Conservation (phyloP, 2,888 invertebrate genomes). For the Lissonota sp. region DNA sequence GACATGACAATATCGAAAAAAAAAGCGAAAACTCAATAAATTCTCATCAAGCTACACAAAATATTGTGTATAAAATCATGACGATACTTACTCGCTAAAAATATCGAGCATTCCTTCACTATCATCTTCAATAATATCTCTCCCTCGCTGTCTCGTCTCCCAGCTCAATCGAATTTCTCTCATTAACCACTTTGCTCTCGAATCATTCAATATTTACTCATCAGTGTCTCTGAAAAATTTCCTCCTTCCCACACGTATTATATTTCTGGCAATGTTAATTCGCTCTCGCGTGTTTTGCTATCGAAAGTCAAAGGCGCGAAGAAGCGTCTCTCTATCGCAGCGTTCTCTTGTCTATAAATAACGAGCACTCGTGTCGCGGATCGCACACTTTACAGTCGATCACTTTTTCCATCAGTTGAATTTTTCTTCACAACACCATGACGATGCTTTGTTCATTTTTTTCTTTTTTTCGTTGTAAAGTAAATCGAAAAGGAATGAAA, state of each 20-base stretch:
- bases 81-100: conserved; percentile 32
- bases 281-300: conserved; percentile 26
- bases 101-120: conserved; percentile 3
- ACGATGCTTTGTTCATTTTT: too few species aligned
- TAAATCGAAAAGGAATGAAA: too few species aligned
- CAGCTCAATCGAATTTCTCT: neutral
- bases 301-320: conserved; percentile 53
- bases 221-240: neutral
- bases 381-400: conserved; percentile 66
- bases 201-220: neutral
- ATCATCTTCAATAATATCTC: conserved; percentile 26
- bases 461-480: too few species aligned
- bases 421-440: conserved; percentile 54
- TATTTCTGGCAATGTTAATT: conserved; percentile 26
- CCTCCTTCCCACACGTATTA: conserved; percentile 28
- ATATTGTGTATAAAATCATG: neutral
- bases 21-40: neutral
- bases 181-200: neutral
- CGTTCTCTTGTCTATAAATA: conserved; percentile 69
- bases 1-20: neutral
- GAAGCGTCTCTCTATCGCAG: conserved; percentile 52
- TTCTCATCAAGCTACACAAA: neutral
- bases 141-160: neutral
- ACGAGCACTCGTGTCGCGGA: conserved; percentile 64
- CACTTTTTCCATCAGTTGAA: conserved; percentile 63